Conservation (phyloP, 2,797 vertebrate species). For the Triplophysa yarkandensis region DNA sequence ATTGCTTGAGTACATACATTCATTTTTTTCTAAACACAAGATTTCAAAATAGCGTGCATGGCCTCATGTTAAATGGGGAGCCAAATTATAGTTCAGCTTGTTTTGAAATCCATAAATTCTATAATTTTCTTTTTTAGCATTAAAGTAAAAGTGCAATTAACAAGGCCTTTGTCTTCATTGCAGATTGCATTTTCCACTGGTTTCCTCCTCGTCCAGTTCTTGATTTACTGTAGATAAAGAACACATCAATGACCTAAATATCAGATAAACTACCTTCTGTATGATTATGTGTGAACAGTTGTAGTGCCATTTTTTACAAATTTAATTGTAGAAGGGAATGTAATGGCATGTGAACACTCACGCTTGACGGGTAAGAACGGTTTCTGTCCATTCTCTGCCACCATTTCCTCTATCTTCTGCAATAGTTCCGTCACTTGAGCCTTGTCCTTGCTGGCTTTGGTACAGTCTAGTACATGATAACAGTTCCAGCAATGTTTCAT, state of each 20-base stretch:
- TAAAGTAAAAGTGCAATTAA: background rate
- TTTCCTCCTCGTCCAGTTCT: slow-evolving; percentile 72
- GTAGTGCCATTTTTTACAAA: too few relatives aligned
- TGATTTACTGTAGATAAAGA: slow-evolving; percentile 72
- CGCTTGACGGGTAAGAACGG: slow-evolving; percentile 78
- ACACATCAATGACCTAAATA: background rate
- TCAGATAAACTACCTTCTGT: background rate
- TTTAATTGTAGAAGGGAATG: background rate
- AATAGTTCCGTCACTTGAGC: slow-evolving; percentile 73
- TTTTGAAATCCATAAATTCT: background rate
- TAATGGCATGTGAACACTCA: slow-evolving; percentile 61
- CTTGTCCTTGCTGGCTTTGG: slow-evolving; percentile 70
- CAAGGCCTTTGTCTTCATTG: slow-evolving; percentile 61
- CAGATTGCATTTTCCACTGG: slow-evolving; percentile 74
- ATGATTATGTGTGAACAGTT: background rate
- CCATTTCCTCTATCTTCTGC: slow-evolving; percentile 80
- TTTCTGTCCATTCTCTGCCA: slow-evolving; percentile 75
- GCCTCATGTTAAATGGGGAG: background rate
- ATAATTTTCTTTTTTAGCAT: background rate
- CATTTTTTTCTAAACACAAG: too few relatives aligned
- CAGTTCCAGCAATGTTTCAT: slow-evolving; percentile 78
- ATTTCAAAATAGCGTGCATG: background rate
- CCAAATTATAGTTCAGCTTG: background rate
- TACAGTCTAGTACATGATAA: slow-evolving; percentile 80
- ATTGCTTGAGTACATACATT: too few relatives aligned